Percentiles rank a stretch among this genome's conserved stretches.
Evolutionary conservation across 2,888 invertebrate genomes (phyloP).

Genomic region (Unio pictorum): DNA sequence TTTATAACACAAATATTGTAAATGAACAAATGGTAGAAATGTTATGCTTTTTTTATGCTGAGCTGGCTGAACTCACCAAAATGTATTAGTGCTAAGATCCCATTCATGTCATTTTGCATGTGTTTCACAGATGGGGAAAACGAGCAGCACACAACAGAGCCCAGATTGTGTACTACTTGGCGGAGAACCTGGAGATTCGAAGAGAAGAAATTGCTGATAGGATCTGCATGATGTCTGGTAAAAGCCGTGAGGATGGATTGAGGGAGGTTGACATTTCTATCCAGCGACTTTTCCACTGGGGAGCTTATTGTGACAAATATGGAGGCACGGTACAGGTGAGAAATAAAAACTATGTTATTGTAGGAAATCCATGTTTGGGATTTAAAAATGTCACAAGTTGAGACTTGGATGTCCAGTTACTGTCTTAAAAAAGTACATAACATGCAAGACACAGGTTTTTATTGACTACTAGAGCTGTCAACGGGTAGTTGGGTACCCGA

Average conservation of each 20-base stretch:
- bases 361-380: no score
- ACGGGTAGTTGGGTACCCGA: no score
- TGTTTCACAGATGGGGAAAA: constrained; percentile 67
- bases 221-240: constrained; percentile 63
- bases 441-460: no score
- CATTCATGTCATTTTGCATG: background rate
- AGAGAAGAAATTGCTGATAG: constrained; percentile 63
- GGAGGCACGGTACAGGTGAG: constrained; percentile 70
- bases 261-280: constrained; percentile 67
- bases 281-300: constrained; percentile 72
- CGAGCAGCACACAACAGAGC: constrained; percentile 71
- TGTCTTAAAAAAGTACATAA: no score
- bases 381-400: no score
- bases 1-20: no score
- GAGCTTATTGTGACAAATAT: constrained; percentile 71
- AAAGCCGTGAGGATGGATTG: constrained; percentile 44
- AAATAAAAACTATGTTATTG: background rate
- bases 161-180: constrained; percentile 72
- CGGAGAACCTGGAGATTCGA: constrained; percentile 71
- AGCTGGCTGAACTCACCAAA: no score
- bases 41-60: no score
- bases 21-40: no score
- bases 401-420: no score
- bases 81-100: no score
- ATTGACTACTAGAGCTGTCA: no score